Evolutionary conservation across 1,140 invertebrate genomes (phyloP), one percentile per base, ranked within the genome.

Genomic region (Hermatobates lingyangjiaoensis): DNA sequence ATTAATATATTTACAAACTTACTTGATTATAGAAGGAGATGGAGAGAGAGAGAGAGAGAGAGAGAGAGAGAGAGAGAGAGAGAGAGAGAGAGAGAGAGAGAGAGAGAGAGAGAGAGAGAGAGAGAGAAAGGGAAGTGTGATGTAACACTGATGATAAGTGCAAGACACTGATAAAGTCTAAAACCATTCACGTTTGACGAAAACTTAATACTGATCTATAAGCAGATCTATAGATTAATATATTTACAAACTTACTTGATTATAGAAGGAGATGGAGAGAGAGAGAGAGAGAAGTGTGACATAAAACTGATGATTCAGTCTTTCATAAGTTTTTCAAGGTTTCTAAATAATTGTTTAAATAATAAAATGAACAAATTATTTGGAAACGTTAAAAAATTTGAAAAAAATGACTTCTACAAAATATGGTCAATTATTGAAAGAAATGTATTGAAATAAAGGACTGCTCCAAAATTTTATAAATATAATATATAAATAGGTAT

Each of bases 61-160:
- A 20, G 38, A 46, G 38, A 46, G 27, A 52, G 38, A 30, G 27
- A 46, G 50, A 34, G 34, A 53, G 34, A 45, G 40, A 53, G 56
- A 53, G 54, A 57, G 50, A 51, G 40, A 50, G 52, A 58, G 46
- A 58, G 60, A 59, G 61, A 59, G 63, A 65, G 62, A 45, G 58
- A 58, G 52, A 61, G 55, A 51, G 57, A 61, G 45, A 62, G 56
- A 60, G 63, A 65, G 63, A 62, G 67, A 62, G 66, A 54, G 54
- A 62, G 56, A 66, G 60, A 71, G 71, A 48, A 48, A 38, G 27
- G 38, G 40, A 34, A 45, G 28, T 27, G 40, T 49, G 34, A 52
- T 18, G 27, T 24, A 38, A 28, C 14, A 49, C 20, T 20, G 3
- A 24, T 3, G 14, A 20, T 20, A n/a, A 27, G 7, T 4, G 27